phyloP scores from a whole-genome alignment of 2,113 vertebrate species.

The Formicarius rufipectus region DNA sequence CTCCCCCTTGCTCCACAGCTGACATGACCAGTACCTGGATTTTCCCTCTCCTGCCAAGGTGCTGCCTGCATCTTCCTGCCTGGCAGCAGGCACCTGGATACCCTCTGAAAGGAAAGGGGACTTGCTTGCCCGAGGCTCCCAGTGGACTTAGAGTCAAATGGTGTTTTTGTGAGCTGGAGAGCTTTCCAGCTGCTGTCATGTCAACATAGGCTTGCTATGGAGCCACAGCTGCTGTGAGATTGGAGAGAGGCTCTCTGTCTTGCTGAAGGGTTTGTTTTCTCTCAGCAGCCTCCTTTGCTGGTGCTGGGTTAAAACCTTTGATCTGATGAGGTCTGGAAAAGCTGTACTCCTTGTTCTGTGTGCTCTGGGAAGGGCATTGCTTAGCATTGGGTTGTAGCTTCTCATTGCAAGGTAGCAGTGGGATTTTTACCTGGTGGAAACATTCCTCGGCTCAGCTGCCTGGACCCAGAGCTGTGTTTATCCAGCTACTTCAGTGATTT shows the following conservation, averaged over 20 bases:
- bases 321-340: not conserved
- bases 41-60: not conserved
- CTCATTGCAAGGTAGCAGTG: not conserved
- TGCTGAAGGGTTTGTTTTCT: not conserved
- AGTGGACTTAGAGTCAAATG: accelerated
- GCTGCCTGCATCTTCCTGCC: not conserved
- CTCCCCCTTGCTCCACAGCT: not conserved
- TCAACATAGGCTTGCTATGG: not conserved
- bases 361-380: not conserved
- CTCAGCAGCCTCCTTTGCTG: not conserved
- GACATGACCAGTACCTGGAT: not conserved
- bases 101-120: not conserved
- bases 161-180: not conserved
- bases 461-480: not conserved
- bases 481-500: not conserved
- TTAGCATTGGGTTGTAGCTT: not conserved
- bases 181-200: not conserved
- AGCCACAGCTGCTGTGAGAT: not conserved
- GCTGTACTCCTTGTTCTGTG: not conserved
- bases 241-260: not conserved
- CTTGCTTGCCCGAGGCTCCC: not conserved
- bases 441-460: not conserved
- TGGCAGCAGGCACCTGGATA: not conserved
- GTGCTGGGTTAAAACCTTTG: not conserved
- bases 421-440: not conserved